These are phyloP conservation scores for Trichechus manatus DNA, from an alignment of 2,113 vertebrate species.

Conservation along the genomic window DNA sequence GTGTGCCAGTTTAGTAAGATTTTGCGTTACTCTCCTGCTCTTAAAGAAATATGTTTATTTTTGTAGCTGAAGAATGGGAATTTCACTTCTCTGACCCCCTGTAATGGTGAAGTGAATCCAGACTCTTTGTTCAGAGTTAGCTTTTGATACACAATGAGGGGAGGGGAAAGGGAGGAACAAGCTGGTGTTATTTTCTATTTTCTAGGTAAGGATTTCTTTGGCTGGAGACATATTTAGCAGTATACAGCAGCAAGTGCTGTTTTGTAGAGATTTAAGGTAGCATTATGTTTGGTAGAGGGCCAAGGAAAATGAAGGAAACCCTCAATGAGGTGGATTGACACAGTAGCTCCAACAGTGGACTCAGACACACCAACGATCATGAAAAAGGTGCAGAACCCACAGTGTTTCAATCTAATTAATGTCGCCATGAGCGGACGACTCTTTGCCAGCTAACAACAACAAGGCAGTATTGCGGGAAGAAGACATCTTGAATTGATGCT, in stretches of 20 bases:
- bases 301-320: too few relatives aligned
- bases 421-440: too few relatives aligned
- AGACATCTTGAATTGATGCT: not conserved
- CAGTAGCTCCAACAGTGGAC: too few relatives aligned
- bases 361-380: too few relatives aligned
- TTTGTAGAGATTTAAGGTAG: not conserved
- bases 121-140: not conserved
- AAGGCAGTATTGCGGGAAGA: slow-evolving; percentile 14
- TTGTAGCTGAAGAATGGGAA: not conserved
- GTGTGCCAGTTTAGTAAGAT: not conserved
- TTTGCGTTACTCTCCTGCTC: not conserved
- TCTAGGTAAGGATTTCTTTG: slow-evolving; percentile 3
- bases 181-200: not conserved
- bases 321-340: too few relatives aligned
- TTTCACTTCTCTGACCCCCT: not conserved
- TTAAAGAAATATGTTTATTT: not conserved
- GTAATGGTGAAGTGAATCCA: not conserved
- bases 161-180: not conserved
- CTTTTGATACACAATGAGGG: not conserved
- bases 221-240: not conserved
- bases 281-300: too few relatives aligned
- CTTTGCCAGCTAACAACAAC: too few relatives aligned
- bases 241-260: not conserved
- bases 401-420: too few relatives aligned
- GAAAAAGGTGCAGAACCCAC: too few relatives aligned